These are phyloP conservation scores for Halcyon smyrnensis DNA, from an alignment of 2,797 vertebrate species.

Conservation along the genomic window DNA sequence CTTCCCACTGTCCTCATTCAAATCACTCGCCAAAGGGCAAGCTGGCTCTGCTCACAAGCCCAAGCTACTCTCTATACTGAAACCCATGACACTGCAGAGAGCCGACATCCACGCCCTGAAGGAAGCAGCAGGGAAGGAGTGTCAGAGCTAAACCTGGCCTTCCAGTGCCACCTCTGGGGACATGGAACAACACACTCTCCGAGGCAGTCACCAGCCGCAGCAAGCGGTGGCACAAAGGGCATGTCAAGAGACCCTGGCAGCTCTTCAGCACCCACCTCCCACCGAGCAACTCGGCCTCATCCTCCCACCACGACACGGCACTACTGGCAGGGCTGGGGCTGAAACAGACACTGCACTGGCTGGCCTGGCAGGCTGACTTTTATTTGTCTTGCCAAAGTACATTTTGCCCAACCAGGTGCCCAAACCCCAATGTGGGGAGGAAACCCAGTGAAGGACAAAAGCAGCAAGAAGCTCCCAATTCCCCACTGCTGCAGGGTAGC, in stretches of 20 bases:
- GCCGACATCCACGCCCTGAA: background rate
- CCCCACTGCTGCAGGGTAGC: background rate
- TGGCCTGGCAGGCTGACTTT: background rate
- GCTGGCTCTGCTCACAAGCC: background rate
- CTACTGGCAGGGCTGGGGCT: fast-evolving
- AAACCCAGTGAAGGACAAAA: background rate
- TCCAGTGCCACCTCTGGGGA: background rate
- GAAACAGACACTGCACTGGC: background rate
- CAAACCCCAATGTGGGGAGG: constrained; percentile 45
- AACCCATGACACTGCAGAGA: background rate
- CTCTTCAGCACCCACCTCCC: background rate
- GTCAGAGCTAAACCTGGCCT: background rate
- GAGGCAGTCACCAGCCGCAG: background rate
- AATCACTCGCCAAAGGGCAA: background rate
- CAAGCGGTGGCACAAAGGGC: fast-evolving
- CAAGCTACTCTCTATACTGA: background rate
- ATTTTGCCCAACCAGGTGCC: background rate
- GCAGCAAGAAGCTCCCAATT: background rate
- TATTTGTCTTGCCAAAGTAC: constrained; percentile 9
- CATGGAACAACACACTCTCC: fast-evolving
- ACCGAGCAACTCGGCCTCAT: background rate
- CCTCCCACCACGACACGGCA: background rate
- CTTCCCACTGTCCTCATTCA: background rate
- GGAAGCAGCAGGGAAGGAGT: background rate
- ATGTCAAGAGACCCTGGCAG: fast-evolving